phyloP scores from a whole-genome alignment of 1,140 invertebrate species.

The Nebria ingens region DNA sequence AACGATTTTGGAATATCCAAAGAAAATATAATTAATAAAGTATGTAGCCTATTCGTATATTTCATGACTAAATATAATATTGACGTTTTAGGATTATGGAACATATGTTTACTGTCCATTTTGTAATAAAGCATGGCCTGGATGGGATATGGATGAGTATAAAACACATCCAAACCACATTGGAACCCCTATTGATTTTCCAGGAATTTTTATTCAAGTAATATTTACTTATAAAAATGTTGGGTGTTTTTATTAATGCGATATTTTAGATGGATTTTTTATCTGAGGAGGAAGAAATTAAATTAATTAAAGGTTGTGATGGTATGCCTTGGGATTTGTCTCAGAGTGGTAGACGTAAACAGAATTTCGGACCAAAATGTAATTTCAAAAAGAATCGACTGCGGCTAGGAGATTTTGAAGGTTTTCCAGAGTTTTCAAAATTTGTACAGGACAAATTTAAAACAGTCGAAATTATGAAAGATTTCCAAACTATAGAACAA shows the following conservation, averaged over 20 bases:
- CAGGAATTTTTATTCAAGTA: slow-evolving; percentile 58
- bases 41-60: slow-evolving; percentile 18
- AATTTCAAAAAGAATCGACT: slow-evolving; percentile 95
- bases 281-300: slow-evolving; percentile 53
- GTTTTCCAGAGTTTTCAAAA: slow-evolving; percentile 76
- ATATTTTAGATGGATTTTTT: slow-evolving; percentile 58
- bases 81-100: slow-evolving; percentile 39
- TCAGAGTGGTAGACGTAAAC: slow-evolving; percentile 92
- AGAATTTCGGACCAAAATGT: slow-evolving; percentile 97
- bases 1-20: slow-evolving; percentile 50
- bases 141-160: slow-evolving; percentile 51
- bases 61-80: slow-evolving; percentile 23
- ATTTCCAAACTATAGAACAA: slow-evolving; percentile 88
- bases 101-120: slow-evolving; percentile 63
- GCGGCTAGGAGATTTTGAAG: slow-evolving; percentile 65
- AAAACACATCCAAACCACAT: slow-evolving; percentile 55
- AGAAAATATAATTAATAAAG: slow-evolving; percentile 24
- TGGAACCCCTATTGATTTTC: slow-evolving; percentile 47
- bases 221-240: slow-evolving; percentile 9
- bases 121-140: slow-evolving; percentile 64
- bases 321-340: slow-evolving; percentile 78
- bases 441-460: slow-evolving; percentile 74
- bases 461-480: slow-evolving; percentile 47
- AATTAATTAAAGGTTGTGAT: slow-evolving; percentile 64
- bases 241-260: slow-evolving; percentile 17